Percentiles rank a stretch among this genome's conserved stretches.
These are phyloP conservation scores for Craterocephalus amniculus DNA, from an alignment of 2,797 vertebrate genomes.

Conservation along the genomic window DNA sequence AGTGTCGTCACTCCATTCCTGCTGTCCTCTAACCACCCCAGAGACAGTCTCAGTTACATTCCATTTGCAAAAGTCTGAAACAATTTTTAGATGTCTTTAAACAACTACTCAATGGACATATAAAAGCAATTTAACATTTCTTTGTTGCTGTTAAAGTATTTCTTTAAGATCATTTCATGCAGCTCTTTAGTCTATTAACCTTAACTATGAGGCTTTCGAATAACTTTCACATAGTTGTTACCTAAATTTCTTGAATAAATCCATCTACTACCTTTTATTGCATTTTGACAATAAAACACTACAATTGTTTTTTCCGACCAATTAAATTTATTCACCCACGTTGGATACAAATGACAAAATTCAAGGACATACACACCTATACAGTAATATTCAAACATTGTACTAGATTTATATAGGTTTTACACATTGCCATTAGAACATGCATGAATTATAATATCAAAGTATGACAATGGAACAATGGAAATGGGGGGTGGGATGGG, in stretches of 20 bases:
- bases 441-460: conserved; percentile 23
- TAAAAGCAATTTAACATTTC: too few relatives aligned
- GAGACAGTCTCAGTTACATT: too few relatives aligned
- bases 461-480: neutral
- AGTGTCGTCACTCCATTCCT: too few relatives aligned
- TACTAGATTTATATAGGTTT: conserved; percentile 11
- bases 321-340: conserved; percentile 44
- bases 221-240: neutral
- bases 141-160: too few relatives aligned
- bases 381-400: conserved; percentile 13
- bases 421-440: conserved; percentile 18
- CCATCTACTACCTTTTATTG: neutral
- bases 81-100: too few relatives aligned
- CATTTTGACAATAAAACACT: neutral
- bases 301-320: conserved; percentile 26
- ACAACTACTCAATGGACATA: too few relatives aligned
- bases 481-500: too few relatives aligned
- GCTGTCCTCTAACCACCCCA: too few relatives aligned
- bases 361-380: conserved; percentile 29
- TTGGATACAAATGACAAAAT: conserved; percentile 30
- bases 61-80: too few relatives aligned
- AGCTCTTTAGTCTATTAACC: too few relatives aligned
- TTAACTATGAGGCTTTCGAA: too few relatives aligned
- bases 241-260: neutral
- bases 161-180: too few relatives aligned